Percentiles rank a stretch among this genome's conserved stretches.
Evolutionary conservation across 2,797 vertebrate species (phyloP).

Genomic region (Borostomias antarcticus): DNA sequence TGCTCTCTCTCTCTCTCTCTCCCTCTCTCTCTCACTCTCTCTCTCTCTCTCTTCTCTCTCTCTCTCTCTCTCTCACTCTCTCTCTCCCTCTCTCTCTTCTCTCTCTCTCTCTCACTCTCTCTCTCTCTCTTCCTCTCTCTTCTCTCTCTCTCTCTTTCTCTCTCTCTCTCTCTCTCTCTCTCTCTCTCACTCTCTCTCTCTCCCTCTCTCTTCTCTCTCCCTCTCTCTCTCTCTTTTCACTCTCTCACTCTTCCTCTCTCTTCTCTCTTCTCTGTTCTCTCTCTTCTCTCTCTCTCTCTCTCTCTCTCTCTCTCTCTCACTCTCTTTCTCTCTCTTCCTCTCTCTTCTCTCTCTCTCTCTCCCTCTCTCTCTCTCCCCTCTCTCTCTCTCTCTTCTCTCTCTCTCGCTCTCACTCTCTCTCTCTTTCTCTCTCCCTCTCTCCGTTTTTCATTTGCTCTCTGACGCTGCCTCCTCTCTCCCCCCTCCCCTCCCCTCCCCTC

Average conservation of each 20-base stretch:
- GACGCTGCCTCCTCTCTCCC: slow-evolving; percentile 1
- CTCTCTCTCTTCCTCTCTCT: neutral
- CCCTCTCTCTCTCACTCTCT: no score
- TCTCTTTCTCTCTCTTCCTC: neutral
- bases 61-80: no score
- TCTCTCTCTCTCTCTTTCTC: neutral
- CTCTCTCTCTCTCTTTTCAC: neutral
- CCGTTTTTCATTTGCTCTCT: neutral
- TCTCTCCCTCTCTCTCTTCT: neutral
- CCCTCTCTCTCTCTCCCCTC: neutral
- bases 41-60: neutral
- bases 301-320: neutral
- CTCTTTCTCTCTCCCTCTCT: neutral
- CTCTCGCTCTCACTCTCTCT: slow-evolving; percentile 3
- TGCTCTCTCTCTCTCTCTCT: no score
- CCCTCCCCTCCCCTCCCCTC: slow-evolving; percentile 21
- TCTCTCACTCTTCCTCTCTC: neutral
- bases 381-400: neutral
- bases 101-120: neutral
- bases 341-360: slow-evolving; percentile 1
- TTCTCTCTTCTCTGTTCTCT: neutral
- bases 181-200: no score
- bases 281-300: neutral
- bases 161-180: no score
- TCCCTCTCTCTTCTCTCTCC: neutral